Percentiles rank a stretch among this genome's conserved stretches.
phyloP scores from a whole-genome alignment of 1,140 invertebrate genomes.

The Platorchestia sp. region DNA sequence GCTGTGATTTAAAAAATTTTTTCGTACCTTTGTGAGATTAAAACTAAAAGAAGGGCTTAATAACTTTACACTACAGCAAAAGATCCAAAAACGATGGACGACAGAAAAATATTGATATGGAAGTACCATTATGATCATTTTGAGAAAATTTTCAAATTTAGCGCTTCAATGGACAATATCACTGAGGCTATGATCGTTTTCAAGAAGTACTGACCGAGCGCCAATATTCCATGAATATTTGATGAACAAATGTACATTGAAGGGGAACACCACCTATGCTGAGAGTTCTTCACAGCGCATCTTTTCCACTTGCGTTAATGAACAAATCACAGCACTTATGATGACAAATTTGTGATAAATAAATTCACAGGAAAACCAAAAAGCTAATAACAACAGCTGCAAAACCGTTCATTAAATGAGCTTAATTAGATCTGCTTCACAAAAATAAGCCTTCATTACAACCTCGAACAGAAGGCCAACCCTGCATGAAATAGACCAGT shows the following conservation, averaged over 20 bases:
- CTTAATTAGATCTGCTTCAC: too few relatives aligned
- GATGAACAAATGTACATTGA: not conserved
- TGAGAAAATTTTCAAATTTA: not conserved
- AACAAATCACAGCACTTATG: not conserved
- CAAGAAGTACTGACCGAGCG: too few relatives aligned
- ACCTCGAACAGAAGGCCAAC: too few relatives aligned
- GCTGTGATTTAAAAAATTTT: not conserved
- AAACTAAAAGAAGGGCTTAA: not conserved
- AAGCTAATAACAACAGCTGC: not conserved
- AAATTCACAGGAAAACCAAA: not conserved
- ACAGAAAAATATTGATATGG: not conserved
- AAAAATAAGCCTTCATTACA: too few relatives aligned
- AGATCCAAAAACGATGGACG: too few relatives aligned
- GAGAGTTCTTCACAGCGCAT: not conserved
- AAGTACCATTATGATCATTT: not conserved
- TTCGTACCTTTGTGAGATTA: not conserved
- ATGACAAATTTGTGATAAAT: not conserved
- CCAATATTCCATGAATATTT: not conserved
- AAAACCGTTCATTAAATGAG: not conserved
- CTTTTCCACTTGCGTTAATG: too few relatives aligned
- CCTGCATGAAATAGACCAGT: not conserved
- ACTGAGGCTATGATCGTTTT: not conserved
- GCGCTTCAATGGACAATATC: not conserved
- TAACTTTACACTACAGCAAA: too few relatives aligned
- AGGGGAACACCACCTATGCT: not conserved